Conservation (phyloP, 2,888 invertebrate genomes). For the Caenorhabditis sp. region DNA sequence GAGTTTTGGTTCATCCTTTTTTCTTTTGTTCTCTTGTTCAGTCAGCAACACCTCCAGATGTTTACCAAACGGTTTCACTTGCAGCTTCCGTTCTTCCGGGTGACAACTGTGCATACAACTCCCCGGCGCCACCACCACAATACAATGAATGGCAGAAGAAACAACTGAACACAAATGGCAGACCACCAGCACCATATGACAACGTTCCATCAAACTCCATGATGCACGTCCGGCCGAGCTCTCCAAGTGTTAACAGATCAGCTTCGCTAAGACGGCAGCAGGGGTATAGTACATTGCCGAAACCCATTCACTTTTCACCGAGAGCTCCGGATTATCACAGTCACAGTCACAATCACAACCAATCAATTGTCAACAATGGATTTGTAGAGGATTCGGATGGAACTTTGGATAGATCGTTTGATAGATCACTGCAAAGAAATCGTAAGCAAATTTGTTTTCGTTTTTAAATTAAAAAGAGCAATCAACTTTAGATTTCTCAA, state of each 20-base stretch:
- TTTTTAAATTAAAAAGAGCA: too few species aligned
- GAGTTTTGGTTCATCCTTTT: too few species aligned
- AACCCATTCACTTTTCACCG: constrained; percentile 16
- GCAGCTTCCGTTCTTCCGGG: constrained; percentile 64
- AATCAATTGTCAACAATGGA: constrained; percentile 28
- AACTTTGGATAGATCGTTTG: constrained; percentile 28
- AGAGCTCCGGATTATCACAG: constrained; percentile 27
- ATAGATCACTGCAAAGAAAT: constrained; percentile 32
- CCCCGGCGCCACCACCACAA: constrained; percentile 34
- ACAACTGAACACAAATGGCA: constrained; percentile 11
- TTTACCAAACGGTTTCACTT: constrained; percentile 3
- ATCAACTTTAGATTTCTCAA: constrained; percentile 42
- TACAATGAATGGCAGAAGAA: constrained; percentile 58
- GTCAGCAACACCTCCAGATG: too few species aligned
- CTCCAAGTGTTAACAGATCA: constrained; percentile 30
- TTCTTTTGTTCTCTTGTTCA: too few species aligned
- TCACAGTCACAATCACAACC: too few species aligned
- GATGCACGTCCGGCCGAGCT: constrained; percentile 26
- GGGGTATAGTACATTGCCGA: constrained; percentile 53
- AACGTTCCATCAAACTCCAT: constrained; percentile 61
- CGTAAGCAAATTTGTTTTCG: constrained; percentile 16
- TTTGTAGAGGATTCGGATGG: constrained; percentile 34
- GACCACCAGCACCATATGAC: constrained; percentile 63
- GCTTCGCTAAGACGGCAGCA: constrained; percentile 34
- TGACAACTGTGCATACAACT: constrained; percentile 47